phyloP scores from a whole-genome alignment of 2,113 vertebrate genomes.

The Dolichallabes microphthalmus region DNA sequence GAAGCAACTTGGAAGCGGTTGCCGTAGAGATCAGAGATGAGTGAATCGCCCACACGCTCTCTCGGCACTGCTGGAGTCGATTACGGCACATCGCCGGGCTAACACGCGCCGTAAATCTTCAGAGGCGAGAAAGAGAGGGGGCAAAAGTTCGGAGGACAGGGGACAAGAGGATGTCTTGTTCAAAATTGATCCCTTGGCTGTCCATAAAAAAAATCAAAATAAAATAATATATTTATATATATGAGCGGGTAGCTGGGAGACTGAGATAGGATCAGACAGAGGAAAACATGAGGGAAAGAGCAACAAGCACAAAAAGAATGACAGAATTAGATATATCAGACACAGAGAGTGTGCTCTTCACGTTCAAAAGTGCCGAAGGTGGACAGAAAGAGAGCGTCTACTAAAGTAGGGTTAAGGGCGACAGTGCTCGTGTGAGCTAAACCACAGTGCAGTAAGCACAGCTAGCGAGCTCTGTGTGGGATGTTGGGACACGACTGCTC shows the following conservation, averaged over 20 bases:
- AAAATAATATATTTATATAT: not conserved
- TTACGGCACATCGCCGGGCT: constrained; percentile 20
- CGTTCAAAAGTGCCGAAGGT: not conserved
- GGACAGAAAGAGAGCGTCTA: not conserved
- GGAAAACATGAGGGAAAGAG: not conserved
- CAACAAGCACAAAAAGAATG: not conserved
- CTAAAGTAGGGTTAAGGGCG: not conserved
- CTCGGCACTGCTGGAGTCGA: constrained; percentile 16
- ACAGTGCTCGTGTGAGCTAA: not conserved
- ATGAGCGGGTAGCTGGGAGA: constrained; percentile 5
- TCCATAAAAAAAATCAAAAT: constrained; percentile 7
- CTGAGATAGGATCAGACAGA: not conserved
- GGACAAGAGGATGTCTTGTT: constrained; percentile 22
- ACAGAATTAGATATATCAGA: not conserved
- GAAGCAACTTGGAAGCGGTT: constrained; percentile 29
- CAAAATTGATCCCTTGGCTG: not conserved
- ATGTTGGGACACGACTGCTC: not conserved
- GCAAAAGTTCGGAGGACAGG: constrained; percentile 22
- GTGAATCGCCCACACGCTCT: constrained; percentile 21
- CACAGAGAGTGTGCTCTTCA: not conserved
- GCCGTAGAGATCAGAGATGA: constrained; percentile 31
- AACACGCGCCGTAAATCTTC: constrained; percentile 15
- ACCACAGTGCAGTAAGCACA: not conserved
- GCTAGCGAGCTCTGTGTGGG: not conserved
- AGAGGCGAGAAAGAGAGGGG: constrained; percentile 20